Evolutionary conservation across 2,797 vertebrate genomes (phyloP).

Genomic region (Acanthiza pusilla): DNA sequence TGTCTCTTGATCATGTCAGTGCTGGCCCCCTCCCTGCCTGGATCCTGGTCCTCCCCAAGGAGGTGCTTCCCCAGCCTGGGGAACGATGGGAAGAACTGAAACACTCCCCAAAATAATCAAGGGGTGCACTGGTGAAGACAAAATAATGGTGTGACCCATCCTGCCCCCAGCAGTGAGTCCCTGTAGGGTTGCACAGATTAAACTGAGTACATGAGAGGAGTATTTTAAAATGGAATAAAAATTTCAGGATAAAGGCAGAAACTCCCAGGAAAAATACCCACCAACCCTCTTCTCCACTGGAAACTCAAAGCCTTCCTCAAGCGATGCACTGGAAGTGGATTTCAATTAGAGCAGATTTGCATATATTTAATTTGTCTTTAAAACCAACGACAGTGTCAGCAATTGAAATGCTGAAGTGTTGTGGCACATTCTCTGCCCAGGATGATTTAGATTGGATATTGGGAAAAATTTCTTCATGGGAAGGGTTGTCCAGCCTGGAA

Average conservation of each 20-base stretch:
- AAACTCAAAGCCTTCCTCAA: background rate
- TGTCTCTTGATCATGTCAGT: background rate
- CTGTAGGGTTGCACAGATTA: background rate
- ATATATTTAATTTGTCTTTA: background rate
- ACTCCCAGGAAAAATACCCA: background rate
- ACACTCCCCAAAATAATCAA: background rate
- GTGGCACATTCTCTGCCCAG: background rate
- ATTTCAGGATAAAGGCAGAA: background rate
- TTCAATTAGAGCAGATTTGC: background rate
- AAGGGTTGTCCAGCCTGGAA: background rate
- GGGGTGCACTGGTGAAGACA: background rate
- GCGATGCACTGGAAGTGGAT: fast-evolving
- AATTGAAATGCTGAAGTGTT: fast-evolving
- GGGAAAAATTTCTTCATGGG: background rate
- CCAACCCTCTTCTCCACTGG: background rate
- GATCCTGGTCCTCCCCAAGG: background rate
- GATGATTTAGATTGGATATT: background rate
- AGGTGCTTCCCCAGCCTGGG: background rate
- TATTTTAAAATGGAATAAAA: background rate
- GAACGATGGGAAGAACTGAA: background rate
- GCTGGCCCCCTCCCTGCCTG: background rate
- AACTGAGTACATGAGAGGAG: background rate
- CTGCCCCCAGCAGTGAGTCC: background rate
- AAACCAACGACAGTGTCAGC: background rate
- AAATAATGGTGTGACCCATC: background rate